Conservation (phyloP, 2,888 invertebrate species). For the Ceriagrion tenellum region DNA sequence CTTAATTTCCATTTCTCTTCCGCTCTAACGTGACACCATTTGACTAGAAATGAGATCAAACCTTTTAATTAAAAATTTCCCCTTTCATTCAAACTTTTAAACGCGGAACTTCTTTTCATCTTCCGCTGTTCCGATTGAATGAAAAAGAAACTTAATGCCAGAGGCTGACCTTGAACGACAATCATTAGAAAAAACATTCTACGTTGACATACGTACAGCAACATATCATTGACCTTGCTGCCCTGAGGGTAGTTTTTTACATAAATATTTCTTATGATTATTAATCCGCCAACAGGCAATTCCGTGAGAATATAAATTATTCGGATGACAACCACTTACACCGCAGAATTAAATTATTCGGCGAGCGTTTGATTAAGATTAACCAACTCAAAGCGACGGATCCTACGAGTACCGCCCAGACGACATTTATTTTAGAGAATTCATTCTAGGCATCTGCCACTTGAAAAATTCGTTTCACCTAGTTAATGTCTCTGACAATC, state of each 20-base stretch:
- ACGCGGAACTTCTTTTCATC: background rate
- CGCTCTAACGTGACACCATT: background rate
- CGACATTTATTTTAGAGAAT: background rate
- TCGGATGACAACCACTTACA: background rate
- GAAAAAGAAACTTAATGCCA: background rate
- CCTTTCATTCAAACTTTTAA: background rate
- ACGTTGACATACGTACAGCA: no score
- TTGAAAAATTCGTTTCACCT: no score
- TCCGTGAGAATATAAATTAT: background rate
- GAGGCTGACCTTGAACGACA: background rate
- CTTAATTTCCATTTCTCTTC: background rate
- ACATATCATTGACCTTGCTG: background rate
- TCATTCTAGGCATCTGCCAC: no score
- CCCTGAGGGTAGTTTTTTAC: background rate
- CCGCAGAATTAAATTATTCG: background rate
- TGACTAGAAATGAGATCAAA: background rate
- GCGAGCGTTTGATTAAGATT: background rate
- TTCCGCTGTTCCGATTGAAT: background rate
- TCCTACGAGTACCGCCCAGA: background rate
- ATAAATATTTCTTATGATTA: background rate
- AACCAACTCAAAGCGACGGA: background rate
- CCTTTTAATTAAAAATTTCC: background rate
- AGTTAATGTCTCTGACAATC: no score
- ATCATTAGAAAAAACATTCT: background rate
- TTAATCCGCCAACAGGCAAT: background rate